These are phyloP conservation scores for Arvicola amphibius DNA, from an alignment of 2,797 vertebrate species.

Conservation along the genomic window DNA sequence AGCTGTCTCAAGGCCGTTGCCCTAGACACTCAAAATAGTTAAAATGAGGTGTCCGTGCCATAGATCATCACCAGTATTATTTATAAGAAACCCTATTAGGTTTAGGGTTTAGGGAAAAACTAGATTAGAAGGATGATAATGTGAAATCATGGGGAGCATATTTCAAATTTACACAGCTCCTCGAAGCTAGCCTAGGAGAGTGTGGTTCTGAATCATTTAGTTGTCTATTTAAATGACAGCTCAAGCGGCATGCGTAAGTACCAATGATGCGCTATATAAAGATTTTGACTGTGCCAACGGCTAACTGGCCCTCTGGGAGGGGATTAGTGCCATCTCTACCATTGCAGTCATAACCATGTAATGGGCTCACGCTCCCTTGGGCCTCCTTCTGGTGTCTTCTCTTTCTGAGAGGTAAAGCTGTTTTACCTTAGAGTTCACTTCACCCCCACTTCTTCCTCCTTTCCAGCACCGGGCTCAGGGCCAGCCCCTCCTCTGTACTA, in stretches of 20 bases:
- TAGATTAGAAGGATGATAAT: background rate
- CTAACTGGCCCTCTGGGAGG: background rate
- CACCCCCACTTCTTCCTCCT: accelerated
- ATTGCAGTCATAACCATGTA: background rate
- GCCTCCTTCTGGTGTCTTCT: background rate
- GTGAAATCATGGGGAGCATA: background rate
- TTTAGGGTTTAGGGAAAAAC: background rate
- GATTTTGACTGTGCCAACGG: background rate
- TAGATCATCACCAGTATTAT: background rate
- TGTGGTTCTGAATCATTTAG: conserved; percentile 48
- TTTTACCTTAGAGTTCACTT: background rate
- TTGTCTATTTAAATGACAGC: conserved; percentile 52
- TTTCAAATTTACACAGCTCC: conserved; percentile 16
- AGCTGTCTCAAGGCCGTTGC: accelerated
- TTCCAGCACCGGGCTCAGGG: accelerated
- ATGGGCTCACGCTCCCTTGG: background rate
- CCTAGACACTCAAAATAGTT: accelerated
- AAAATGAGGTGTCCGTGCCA: background rate
- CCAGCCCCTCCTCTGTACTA: accelerated
- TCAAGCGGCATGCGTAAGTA: conserved; percentile 24
- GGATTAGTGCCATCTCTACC: accelerated
- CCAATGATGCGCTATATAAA: background rate
- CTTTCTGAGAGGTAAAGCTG: background rate
- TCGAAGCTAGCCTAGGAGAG: background rate
- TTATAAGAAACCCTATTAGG: background rate